These are phyloP conservation scores for Plumapathes pennacea DNA, from an alignment of 92 coral and sea anemone genomes.

Conservation along the genomic window DNA sequence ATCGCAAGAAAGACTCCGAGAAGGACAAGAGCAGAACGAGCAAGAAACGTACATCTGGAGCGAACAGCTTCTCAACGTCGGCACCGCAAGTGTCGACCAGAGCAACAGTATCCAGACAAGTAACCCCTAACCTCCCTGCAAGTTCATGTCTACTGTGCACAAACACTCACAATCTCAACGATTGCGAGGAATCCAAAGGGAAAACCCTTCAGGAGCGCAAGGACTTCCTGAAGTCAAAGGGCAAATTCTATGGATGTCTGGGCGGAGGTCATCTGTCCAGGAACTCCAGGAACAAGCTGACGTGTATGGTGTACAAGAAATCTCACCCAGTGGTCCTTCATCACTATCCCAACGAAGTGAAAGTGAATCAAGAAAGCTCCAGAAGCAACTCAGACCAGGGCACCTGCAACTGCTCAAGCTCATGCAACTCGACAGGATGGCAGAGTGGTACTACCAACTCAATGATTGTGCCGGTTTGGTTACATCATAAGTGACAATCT, in stretches of 20 bases:
- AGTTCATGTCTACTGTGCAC: slow-evolving; percentile 2
- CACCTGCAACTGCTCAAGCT: background rate
- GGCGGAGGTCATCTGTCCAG: slow-evolving; percentile 36
- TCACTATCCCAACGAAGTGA: background rate
- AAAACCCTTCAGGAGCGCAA: slow-evolving; percentile 4
- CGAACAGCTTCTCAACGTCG: background rate
- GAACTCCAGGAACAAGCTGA: slow-evolving; percentile 30
- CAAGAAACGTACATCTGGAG: background rate
- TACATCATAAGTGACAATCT: slow-evolving; percentile 11
- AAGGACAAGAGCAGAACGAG: background rate
- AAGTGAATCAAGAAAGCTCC: background rate
- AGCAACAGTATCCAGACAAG: background rate
- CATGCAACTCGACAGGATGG: too few relatives aligned
- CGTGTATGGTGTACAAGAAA: slow-evolving; percentile 36
- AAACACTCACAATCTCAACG: slow-evolving; percentile 2
- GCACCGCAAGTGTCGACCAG: slow-evolving; percentile 1
- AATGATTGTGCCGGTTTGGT: slow-evolving; percentile 20
- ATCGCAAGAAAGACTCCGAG: slow-evolving; percentile 5
- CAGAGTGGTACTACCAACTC: slow-evolving; percentile 2
- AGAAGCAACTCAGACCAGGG: background rate
- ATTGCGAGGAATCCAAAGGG: slow-evolving; percentile 15
- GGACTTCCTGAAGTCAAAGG: slow-evolving; percentile 13
- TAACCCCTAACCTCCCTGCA: background rate
- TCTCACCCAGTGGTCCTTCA: slow-evolving; percentile 45
- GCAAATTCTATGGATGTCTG: slow-evolving; percentile 47